Percentiles rank a stretch among this genome's conserved stretches.
These are phyloP conservation scores for Charanyca ferruginea DNA, from an alignment of 2,888 invertebrate genomes.

Conservation along the genomic window DNA sequence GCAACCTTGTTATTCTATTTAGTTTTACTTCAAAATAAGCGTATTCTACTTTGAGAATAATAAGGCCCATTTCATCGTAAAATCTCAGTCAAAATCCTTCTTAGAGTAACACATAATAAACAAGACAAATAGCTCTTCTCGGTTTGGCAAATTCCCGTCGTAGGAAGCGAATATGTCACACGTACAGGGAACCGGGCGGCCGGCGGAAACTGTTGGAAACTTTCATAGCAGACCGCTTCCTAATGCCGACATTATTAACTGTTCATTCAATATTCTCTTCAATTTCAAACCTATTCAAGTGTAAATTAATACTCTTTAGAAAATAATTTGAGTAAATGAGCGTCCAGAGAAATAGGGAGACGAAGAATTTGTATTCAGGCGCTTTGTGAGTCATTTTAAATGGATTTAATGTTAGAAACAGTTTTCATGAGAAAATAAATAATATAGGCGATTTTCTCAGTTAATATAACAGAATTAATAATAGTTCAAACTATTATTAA, in stretches of 20 bases:
- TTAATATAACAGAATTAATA: neutral
- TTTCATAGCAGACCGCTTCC: constrained; percentile 53
- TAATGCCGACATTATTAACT: constrained; percentile 37
- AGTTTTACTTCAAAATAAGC: neutral
- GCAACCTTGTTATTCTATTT: neutral
- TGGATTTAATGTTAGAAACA: neutral
- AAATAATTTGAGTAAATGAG: constrained; percentile 24
- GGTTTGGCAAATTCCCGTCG: constrained; percentile 39
- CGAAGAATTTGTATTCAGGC: constrained; percentile 15
- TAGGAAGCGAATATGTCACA: constrained; percentile 68
- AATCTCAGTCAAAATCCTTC: neutral
- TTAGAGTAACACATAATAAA: neutral
- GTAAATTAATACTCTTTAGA: constrained; percentile 21
- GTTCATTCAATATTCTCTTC: constrained; percentile 39
- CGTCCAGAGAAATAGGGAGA: neutral
- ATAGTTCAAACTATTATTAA: too few species aligned
- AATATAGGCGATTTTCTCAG: neutral
- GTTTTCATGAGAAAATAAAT: neutral
- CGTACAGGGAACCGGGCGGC: constrained; percentile 28
- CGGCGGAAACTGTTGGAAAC: constrained; percentile 68
- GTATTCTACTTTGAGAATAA: neutral
- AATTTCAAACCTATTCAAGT: constrained; percentile 41
- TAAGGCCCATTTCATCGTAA: neutral
- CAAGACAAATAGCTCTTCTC: constrained; percentile 11
- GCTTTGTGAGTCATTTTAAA: neutral